phyloP scores from a whole-genome alignment of 2,888 invertebrate genomes.

The Eretmocerus hayati region DNA sequence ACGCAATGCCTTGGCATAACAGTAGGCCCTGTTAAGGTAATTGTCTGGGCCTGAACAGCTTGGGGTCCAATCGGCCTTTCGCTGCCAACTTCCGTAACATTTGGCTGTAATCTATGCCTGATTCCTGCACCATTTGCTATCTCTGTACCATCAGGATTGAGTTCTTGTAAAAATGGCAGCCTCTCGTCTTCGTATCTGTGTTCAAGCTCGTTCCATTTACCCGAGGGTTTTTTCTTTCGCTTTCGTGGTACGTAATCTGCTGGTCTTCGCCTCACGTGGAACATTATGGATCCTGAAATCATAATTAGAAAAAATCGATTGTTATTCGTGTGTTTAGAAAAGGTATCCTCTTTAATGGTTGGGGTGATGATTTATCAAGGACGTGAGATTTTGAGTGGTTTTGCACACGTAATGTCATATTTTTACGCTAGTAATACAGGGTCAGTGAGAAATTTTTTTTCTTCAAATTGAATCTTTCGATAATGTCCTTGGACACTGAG shows the following conservation, averaged over 20 bases:
- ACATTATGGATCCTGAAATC: constrained; percentile 84
- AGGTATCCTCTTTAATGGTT: too few relatives aligned
- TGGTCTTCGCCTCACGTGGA: constrained; percentile 89
- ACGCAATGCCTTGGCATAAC: constrained; percentile 94
- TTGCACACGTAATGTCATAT: too few relatives aligned
- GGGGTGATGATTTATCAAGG: too few relatives aligned
- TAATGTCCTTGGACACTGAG: too few relatives aligned
- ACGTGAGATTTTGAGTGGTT: too few relatives aligned
- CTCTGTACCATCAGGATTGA: constrained; percentile 68
- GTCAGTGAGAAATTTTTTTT: too few relatives aligned
- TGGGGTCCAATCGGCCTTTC: constrained; percentile 61
- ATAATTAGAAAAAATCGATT: too few relatives aligned
- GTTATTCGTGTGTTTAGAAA: too few relatives aligned
- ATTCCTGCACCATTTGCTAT: constrained; percentile 42
- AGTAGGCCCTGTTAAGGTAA: constrained; percentile 81
- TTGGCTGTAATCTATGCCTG: constrained; percentile 53
- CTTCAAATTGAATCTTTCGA: too few relatives aligned
- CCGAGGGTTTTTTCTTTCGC: constrained; percentile 72
- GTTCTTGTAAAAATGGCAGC: constrained; percentile 67
- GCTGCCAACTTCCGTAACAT: constrained; percentile 67
- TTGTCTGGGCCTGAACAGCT: constrained; percentile 46
- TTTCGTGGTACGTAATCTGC: constrained; percentile 84
- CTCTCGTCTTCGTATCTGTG: constrained; percentile 51
- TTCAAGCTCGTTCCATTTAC: constrained; percentile 52
- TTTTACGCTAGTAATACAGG: too few relatives aligned